Percentiles rank a stretch among this genome's conserved stretches.
Conservation (phyloP, 1,140 invertebrate species). For the Phenacoccus solenopsis region DNA sequence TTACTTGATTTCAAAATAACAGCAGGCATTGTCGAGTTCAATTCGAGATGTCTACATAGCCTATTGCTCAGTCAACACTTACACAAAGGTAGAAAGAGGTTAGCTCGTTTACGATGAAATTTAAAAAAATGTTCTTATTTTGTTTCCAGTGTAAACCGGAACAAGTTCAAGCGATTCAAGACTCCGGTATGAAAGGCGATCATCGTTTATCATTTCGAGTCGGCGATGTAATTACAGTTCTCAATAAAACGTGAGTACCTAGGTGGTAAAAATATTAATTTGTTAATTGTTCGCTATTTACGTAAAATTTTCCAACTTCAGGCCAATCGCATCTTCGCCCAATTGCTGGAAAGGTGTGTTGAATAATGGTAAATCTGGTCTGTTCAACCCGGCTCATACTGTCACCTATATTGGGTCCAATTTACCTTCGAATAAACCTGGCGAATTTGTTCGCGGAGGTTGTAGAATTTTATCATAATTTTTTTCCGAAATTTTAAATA, state of each 20-base stretch:
- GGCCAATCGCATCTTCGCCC: conserved; percentile 1
- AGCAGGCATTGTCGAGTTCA: too few species aligned
- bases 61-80: too few species aligned
- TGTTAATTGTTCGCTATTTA: too few species aligned
- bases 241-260: conserved; percentile 62
- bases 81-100: too few species aligned
- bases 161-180: conserved; percentile 65
- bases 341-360: conserved; percentile 73
- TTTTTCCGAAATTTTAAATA: too few species aligned
- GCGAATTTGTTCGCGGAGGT: conserved; percentile 45
- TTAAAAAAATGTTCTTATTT: too few species aligned
- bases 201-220: conserved; percentile 71
- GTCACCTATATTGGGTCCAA: conserved; percentile 75
- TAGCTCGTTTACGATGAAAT: too few species aligned
- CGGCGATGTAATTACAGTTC: conserved; percentile 83
- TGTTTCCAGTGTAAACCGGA: conserved; percentile 59
- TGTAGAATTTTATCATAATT: conserved; percentile 25
- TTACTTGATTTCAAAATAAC: conserved; percentile 27
- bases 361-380: conserved; percentile 69
- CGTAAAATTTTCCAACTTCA: background rate
- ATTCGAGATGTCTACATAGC: too few species aligned
- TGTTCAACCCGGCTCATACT: conserved; percentile 80
- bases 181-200: conserved; percentile 37
- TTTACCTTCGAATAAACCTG: conserved; percentile 50
- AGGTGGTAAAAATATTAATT: too few species aligned